Evolutionary conservation across 1,140 invertebrate genomes (phyloP).

Genomic region (Ganaspis sp.): DNA sequence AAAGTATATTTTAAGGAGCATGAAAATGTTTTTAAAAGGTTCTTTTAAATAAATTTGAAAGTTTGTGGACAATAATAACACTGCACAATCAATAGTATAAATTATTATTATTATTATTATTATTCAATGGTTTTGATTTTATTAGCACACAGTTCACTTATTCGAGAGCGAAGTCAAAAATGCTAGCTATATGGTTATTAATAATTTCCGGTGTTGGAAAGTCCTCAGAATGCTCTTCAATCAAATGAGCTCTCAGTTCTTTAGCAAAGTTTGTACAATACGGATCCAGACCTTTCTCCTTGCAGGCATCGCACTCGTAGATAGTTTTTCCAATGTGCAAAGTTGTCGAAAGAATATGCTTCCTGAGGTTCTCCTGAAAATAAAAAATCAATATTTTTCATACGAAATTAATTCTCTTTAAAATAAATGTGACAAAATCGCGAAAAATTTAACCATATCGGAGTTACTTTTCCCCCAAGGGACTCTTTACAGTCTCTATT

Average conservation of each 20-base stretch:
- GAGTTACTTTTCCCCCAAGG: not conserved
- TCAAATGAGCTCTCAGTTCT: conserved; percentile 82
- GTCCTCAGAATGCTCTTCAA: conserved; percentile 76
- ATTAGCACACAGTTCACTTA: no score
- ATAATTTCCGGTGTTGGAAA: conserved; percentile 72
- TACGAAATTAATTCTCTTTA: conserved; percentile 1
- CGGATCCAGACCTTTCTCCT: conserved; percentile 50
- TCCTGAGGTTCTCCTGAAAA: conserved; percentile 88
- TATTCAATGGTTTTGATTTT: no score
- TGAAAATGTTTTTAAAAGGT: no score
- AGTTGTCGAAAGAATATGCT: conserved; percentile 88
- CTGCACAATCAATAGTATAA: no score
- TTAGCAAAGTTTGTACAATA: conserved; percentile 82
- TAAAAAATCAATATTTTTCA: conserved; percentile 35
- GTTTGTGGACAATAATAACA: no score
- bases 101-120: no score
- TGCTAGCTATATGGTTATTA: conserved; percentile 71
- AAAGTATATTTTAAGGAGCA: no score
- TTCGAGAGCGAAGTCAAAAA: conserved; percentile 60
- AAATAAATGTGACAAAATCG: conserved; percentile 35
- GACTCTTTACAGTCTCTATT: conserved; percentile 12
- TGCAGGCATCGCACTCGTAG: conserved; percentile 85
- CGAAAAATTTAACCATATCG: not conserved
- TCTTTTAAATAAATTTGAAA: no score
- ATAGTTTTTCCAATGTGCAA: conserved; percentile 86